Evolutionary conservation across 2,888 invertebrate genomes (phyloP), one percentile per base, ranked within the genome.

Genomic region (Rhamnusium bicolor): DNA sequence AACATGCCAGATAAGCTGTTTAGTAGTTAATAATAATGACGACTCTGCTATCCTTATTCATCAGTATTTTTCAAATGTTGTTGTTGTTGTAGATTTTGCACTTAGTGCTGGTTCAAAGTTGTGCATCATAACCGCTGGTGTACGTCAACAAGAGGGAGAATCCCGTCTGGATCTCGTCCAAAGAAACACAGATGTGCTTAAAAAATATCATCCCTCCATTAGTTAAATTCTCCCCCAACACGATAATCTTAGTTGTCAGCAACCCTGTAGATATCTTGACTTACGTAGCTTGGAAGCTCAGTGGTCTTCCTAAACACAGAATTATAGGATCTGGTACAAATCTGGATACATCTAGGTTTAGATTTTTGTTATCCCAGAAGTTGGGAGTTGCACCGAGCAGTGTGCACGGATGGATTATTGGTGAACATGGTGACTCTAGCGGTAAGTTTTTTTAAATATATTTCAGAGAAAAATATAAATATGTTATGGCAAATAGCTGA

Each of bases 271-370:
- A 98, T 86, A 94, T 98, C 75, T 89, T 98, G 84, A 97, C 97
- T 0, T 97, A 96, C 86, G 96, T 97, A 10, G 94, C 97, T n/a
- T 98, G 97, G 97, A 97, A 96, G 89, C 86, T 98, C 69, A 96
- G 96, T 78, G 97, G 97, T 6, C 89, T 98, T 80, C 97, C 98
- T 8, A 93, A 93, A 86, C 92, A 96, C 85, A 79, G 94, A 40
- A 95, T 98, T 61, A 94, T 98, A 85, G 98, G 98, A 8, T 96
- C 96, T 56, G 98, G 98, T 5, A 97, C 97, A 49, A 97, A 97
- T 89, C 90, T 98, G 82, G 98, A 98, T 89, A 96, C 97, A 0
- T 95, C 96, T 0, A 90, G 98, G 75, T 97, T 98, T 89, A 92
- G 97, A 40, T 97, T 96, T 89, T 89, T 97, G 71, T 90, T 98